These are phyloP conservation scores for Congeria kusceri DNA, from an alignment of 2,888 invertebrate genomes.

Conservation along the genomic window DNA sequence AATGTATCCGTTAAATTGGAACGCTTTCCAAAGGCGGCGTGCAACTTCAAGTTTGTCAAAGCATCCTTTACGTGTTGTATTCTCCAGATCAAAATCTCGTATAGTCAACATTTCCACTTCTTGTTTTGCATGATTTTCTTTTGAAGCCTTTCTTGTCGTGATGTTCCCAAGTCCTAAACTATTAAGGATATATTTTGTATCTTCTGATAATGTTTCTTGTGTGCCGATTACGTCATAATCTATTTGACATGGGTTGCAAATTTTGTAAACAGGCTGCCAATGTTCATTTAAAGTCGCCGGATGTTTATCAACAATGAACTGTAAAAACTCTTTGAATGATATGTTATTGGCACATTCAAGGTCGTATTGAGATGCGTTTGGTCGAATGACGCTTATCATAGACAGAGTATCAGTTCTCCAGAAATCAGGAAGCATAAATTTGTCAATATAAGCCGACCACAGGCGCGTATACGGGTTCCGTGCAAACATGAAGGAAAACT, in stretches of 20 bases:
- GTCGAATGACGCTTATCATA: conserved; percentile 29
- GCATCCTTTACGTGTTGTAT: conserved; percentile 30
- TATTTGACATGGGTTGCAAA: conserved; percentile 63
- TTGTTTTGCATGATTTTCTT: conserved; percentile 15
- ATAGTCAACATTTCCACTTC: conserved; percentile 52
- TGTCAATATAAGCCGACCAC: conserved; percentile 68
- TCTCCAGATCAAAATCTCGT: conserved; percentile 56
- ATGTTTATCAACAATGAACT: conserved; percentile 28
- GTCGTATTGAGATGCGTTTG: not conserved
- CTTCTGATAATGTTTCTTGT: conserved; percentile 58
- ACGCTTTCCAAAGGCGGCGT: conserved; percentile 51
- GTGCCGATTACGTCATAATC: conserved; percentile 60
- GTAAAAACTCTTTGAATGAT: conserved; percentile 61
- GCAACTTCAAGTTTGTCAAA: conserved; percentile 43
- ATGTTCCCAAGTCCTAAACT: conserved; percentile 40
- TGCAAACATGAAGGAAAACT: conserved; percentile 60
- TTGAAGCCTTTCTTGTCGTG: not conserved
- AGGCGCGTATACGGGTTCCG: conserved; percentile 63
- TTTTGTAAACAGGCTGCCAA: conserved; percentile 43
- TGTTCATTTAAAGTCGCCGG: conserved; percentile 52
- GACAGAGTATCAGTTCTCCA: conserved; percentile 43
- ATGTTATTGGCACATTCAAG: conserved; percentile 51
- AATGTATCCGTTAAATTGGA: conserved; percentile 66
- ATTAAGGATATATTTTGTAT: conserved; percentile 41
- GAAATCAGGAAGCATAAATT: conserved; percentile 65